phyloP scores from a whole-genome alignment of 2,797 vertebrate genomes.

The Parambassis ranga region DNA sequence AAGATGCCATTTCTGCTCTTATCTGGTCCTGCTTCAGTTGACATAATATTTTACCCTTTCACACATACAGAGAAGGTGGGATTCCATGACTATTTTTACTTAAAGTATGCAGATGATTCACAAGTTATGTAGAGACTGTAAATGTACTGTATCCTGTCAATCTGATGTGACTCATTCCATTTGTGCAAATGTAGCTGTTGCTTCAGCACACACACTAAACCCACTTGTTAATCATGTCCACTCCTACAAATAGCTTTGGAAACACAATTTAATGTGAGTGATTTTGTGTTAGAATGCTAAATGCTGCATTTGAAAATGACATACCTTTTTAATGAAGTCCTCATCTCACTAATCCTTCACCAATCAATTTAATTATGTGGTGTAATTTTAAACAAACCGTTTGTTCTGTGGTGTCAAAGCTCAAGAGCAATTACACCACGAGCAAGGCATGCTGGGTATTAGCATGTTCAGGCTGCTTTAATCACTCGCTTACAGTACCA shows the following conservation, averaged over 20 bases:
- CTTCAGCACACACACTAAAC: not conserved
- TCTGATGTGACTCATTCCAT: constrained; percentile 32
- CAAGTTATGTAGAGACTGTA: constrained; percentile 12
- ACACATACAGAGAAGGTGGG: constrained; percentile 2
- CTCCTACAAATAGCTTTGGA: constrained; percentile 7
- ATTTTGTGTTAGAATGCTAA: constrained; percentile 7
- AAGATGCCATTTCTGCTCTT: not conserved
- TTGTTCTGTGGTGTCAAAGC: constrained; percentile 16
- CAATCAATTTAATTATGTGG: constrained; percentile 29
- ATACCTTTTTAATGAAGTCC: constrained; percentile 30
- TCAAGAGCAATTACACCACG: constrained; percentile 14
- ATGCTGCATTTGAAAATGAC: constrained; percentile 17
- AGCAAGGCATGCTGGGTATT: not conserved
- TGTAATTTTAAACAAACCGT: constrained; percentile 18
- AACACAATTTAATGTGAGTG: constrained; percentile 11
- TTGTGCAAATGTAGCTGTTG: constrained; percentile 22
- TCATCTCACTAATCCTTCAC: not conserved
- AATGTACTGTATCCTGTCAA: constrained; percentile 14
- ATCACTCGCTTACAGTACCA: not conserved
- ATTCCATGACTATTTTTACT: constrained; percentile 23
- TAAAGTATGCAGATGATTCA: constrained; percentile 41
- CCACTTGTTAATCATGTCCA: constrained; percentile 10
- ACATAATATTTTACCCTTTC: not conserved
- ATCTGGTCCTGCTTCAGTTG: not conserved
- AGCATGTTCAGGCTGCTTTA: not conserved